Base-by-base conservation (phyloP, 2,888 invertebrate genomes). In the Leptopilina myrica region DNA sequence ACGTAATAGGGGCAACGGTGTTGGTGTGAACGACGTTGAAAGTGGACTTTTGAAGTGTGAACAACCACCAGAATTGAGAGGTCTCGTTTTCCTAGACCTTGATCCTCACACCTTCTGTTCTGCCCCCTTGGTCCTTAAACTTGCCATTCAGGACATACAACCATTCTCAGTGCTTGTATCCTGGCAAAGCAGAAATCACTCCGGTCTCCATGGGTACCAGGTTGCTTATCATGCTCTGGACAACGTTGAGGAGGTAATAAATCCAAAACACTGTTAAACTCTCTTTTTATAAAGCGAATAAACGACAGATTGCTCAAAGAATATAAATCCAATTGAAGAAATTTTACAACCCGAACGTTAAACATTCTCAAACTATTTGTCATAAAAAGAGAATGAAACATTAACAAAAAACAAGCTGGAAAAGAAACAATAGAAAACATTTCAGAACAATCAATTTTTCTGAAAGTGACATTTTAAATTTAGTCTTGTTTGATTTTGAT, bases 161-260 rank as follows among this genome's bases (percentile, higher is more conserved):
- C 96, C 97, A 66, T 96, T 95, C 92, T 96, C 97, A 78, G 95
- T 97, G 83, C 93, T 97, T 86, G 96, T 97, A 43, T 96, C 97
- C 85, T 98, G 97, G 98, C 97, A 97, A 92, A 96, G 96, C 88
- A 94, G 97, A 86, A 97, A 97, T 92, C 96, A 97, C 91, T 96
- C 96, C 79, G 96, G 96, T 81, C 93, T 97, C 87, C 95, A 94
- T 87, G 97, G 97, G 84, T 97, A 96, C 92, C 96, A 96, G 93
- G 95, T 97, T 87, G 96, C 96, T 87, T 97, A 97, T 93, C 96
- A 96, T 91, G 94, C 95, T 84, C 92, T 95, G 89, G 94, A 95
- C 88, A 92, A 92, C 77, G 90, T 92, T 82, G 93, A 94, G 86
- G 93, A 93, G 92, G 93, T 94, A 89, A 89, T 85, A 76, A 65